A percentile compares a stretch with the other conserved stretches of the same genome.
These are phyloP conservation scores for Axis porcinus DNA, from an alignment of 2,113 vertebrate species.

Conservation along the genomic window DNA sequence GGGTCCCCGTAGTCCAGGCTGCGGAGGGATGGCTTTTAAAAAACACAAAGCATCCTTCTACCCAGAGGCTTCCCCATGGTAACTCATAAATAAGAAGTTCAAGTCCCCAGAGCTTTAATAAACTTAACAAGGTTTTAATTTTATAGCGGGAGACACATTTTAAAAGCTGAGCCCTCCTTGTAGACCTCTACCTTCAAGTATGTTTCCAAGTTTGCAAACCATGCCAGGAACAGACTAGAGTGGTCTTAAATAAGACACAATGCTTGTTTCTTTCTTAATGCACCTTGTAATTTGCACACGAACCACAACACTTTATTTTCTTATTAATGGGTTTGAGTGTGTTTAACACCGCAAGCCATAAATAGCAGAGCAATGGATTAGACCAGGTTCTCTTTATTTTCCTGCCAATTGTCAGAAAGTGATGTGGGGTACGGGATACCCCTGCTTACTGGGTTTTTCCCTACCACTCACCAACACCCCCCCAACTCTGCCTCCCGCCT, in stretches of 20 bases:
- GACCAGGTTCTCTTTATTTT: not conserved
- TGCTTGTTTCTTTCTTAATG: slow-evolving; percentile 44
- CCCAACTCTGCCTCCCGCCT: not conserved
- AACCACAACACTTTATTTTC: slow-evolving; percentile 47
- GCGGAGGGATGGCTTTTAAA: not conserved
- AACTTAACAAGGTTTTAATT: not conserved
- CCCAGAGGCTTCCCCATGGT: not conserved
- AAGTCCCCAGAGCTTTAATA: not conserved
- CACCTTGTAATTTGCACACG: slow-evolving; percentile 52
- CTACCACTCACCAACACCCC: not conserved
- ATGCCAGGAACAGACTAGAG: not conserved
- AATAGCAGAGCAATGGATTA: slow-evolving; percentile 28
- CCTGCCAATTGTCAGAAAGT: slow-evolving; percentile 45
- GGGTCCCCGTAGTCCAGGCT: not conserved
- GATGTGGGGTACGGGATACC: not conserved
- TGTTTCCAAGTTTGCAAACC: not conserved
- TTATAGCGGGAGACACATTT: not conserved
- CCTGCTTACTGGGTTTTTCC: not conserved
- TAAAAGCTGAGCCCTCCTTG: not conserved
- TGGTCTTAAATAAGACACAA: not conserved
- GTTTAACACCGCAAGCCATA: slow-evolving; percentile 48
- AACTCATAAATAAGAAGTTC: slow-evolving; percentile 1
- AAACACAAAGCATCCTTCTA: slow-evolving; percentile 24
- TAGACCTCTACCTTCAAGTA: not conserved
- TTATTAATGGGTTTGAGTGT: slow-evolving; percentile 57